Base-by-base conservation (phyloP, 2,888 invertebrate species). In the Phyto melanocephala region DNA sequence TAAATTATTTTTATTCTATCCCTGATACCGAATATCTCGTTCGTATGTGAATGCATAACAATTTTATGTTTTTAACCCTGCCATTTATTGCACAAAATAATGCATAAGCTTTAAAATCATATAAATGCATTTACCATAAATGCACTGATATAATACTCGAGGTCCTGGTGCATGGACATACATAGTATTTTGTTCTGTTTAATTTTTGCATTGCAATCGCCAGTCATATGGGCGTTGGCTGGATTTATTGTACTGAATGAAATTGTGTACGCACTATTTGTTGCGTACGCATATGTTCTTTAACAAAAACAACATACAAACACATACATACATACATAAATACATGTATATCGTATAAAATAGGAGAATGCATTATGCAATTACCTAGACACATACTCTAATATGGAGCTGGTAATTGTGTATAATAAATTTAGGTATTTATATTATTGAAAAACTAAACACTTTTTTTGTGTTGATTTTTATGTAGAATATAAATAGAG, bases 221-320 rank as follows among this genome's bases (percentile, higher is more conserved):
- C 75, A 79, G 28, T 67, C 67, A 45, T 72, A 60, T 82, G 82
- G 82, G 82, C 82, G 82, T 82, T 82, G 82, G 82, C 82, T 79
- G 63, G 5, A 15, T 68, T 5, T 40, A 56, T 42, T 35, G 67
- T 45, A 78, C 33, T 76, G 62, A 79, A 76, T 81, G 67, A 78
- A 76, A 52, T 81, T 72, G 17, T 79, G 54, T 58, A 82, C 82
- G 82, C 82, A 82, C 79, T 79, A 79, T 75, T 82, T 79, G 75
- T 60, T 78, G 79, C 71, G 79, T 82, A 82, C 75, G 75, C 75
- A 82, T 40, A 76, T 76, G 47, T 72, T 72, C 35, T 58, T 10
- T 8, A 33, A 63, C 37, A 65, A 63, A 35, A 17, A 56, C 13
- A 45, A 40, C 10, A 40, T 15, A n/a, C 15, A 63, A 60, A 40